These are phyloP conservation scores for Hemibagrus guttatus DNA, from an alignment of 2,797 vertebrate species.

Conservation along the genomic window DNA sequence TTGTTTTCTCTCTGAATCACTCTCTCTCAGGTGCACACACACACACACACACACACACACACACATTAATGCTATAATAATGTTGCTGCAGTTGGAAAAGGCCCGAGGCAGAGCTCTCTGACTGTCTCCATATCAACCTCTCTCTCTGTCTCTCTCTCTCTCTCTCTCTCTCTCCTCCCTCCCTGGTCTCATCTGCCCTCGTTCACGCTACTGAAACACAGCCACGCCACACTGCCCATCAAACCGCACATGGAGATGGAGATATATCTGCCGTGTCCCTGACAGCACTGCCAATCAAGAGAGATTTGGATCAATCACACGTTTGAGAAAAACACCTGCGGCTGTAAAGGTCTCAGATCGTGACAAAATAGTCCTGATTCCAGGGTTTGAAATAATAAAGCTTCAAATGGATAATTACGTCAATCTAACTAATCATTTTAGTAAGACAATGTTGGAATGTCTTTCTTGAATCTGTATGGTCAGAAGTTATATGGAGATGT, in stretches of 20 bases:
- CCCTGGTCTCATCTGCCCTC: background rate
- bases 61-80: background rate
- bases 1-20: background rate
- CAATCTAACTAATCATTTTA: background rate
- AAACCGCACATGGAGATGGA: background rate
- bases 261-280: background rate
- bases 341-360: background rate
- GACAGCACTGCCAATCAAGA: conserved; percentile 2
- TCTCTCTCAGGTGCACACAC: background rate
- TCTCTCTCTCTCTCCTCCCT: background rate
- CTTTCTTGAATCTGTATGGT: background rate
- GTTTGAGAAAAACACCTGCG: background rate
- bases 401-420: background rate
- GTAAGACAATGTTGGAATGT: background rate
- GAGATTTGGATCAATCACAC: conserved; percentile 3
- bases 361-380: background rate
- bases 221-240: background rate
- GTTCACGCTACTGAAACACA: background rate
- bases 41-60: conserved; percentile 11
- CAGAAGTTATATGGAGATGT: background rate
- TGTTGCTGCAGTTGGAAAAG: background rate
- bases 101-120: conserved; percentile 1
- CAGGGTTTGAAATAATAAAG: too few species aligned
- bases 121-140: background rate
- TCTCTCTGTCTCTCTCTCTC: too few species aligned